Evolutionary conservation across 1,140 invertebrate genomes (phyloP).

Genomic region (Platyscapa corneri): DNA sequence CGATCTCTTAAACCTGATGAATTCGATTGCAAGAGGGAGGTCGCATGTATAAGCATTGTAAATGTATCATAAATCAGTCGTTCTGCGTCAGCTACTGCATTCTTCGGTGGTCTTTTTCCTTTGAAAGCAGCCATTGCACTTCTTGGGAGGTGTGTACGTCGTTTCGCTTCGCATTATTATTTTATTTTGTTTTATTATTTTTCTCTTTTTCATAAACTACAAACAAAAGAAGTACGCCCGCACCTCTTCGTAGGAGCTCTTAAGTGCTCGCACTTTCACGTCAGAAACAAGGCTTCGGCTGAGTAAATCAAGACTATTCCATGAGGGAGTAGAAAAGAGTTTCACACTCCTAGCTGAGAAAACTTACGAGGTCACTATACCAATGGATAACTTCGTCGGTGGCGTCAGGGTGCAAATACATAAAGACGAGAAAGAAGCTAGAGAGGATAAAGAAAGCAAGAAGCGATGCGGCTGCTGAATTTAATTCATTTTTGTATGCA

Average conservation of each 20-base stretch:
- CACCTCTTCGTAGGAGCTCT: neutral
- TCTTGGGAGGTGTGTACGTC: neutral
- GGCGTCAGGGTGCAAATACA: neutral
- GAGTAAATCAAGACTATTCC: conserved; percentile 44
- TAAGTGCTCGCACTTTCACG: conserved; percentile 26
- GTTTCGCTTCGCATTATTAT: neutral
- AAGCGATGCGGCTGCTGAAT: conserved; percentile 1
- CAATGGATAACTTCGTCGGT: neutral
- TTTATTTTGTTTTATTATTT: neutral
- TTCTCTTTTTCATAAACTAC: neutral
- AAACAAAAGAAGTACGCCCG: neutral
- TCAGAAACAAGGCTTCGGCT: conserved; percentile 37
- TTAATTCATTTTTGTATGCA: conserved; percentile 41
- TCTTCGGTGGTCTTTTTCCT: neutral
- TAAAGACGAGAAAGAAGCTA: neutral
- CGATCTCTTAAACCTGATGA: neutral
- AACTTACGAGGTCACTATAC: conserved; percentile 27
- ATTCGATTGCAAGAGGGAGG: neutral
- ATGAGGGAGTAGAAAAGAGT: neutral
- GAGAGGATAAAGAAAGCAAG: neutral
- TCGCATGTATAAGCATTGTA: neutral
- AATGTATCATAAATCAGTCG: neutral
- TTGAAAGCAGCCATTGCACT: neutral
- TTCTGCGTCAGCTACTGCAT: neutral
- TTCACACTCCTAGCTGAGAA: neutral